phyloP scores from a whole-genome alignment of 1,140 invertebrate genomes.

The Drosophila serrata region DNA sequence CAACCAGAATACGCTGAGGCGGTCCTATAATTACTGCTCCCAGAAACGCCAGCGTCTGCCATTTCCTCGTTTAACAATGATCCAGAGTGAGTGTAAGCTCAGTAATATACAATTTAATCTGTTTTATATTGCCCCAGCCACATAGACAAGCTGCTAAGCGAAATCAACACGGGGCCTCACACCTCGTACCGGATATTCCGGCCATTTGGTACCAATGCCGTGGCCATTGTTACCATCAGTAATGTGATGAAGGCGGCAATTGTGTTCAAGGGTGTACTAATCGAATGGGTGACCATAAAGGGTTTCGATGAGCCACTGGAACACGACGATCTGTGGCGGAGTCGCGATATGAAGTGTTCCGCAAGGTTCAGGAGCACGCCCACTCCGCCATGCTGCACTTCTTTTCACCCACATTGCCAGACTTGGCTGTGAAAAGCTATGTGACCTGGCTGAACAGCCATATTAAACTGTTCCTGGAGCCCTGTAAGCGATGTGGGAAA shows the following conservation, averaged over 20 bases:
- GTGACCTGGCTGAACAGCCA: constrained; percentile 97
- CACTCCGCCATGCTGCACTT: constrained; percentile 98
- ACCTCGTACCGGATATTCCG: constrained; percentile 91
- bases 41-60: constrained; percentile 90
- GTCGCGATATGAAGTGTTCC: constrained; percentile 95
- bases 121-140: constrained; percentile 85
- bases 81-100: constrained; percentile 88
- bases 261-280: constrained; percentile 96
- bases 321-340: constrained; percentile 92
- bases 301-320: constrained; percentile 93
- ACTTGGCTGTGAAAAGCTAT: constrained; percentile 95
- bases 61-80: constrained; percentile 93
- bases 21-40: constrained; percentile 92
- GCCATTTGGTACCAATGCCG: constrained; percentile 92
- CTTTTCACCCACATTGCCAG: constrained; percentile 95
- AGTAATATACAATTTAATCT: neutral
- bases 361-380: constrained; percentile 97
- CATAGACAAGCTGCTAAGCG: constrained; percentile 91
- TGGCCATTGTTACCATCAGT: constrained; percentile 92
- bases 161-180: constrained; percentile 91
- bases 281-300: constrained; percentile 97
- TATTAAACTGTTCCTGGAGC: constrained; percentile 93
- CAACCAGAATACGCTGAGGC: constrained; percentile 93
- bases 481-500: constrained; percentile 95
- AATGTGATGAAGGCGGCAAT: constrained; percentile 95